A percentile compares a stretch with the other conserved stretches of the same genome.
Evolutionary conservation across 2,888 invertebrate species (phyloP).

Genomic region (Lithosia quadra): DNA sequence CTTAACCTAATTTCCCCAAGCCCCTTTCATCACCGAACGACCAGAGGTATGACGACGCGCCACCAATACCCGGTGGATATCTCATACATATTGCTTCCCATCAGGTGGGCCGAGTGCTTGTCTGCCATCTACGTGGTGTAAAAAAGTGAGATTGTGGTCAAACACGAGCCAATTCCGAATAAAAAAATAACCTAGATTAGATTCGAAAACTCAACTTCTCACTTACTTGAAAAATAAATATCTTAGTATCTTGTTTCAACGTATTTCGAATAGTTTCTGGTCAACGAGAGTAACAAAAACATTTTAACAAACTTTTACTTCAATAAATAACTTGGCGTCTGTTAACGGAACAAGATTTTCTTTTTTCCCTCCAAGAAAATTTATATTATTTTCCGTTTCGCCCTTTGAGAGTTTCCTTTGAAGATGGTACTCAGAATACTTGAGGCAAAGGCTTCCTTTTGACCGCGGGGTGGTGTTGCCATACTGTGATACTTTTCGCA

Average conservation of each 20-base stretch:
- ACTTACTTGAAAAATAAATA: neutral
- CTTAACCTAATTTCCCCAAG: too few relatives aligned
- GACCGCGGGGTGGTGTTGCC: slow-evolving; percentile 52
- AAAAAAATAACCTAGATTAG: too few relatives aligned
- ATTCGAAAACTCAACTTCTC: neutral
- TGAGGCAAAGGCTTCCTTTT: slow-evolving; percentile 58
- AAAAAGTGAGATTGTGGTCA: too few relatives aligned
- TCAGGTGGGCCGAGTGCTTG: too few relatives aligned
- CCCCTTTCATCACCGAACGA: too few relatives aligned
- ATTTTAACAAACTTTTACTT: slow-evolving; percentile 32
- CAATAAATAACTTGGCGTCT: slow-evolving; percentile 43
- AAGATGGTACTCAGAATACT: slow-evolving; percentile 45
- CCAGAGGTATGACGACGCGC: too few relatives aligned
- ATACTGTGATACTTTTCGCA: neutral
- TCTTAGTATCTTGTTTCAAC: slow-evolving; percentile 4
- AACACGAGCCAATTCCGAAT: too few relatives aligned
- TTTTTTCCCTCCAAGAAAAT: slow-evolving; percentile 46
- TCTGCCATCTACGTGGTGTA: too few relatives aligned
- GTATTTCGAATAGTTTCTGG: slow-evolving; percentile 18
- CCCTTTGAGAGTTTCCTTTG: slow-evolving; percentile 59
- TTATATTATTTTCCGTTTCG: slow-evolving; percentile 57
- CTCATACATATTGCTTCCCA: too few relatives aligned
- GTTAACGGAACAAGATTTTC: slow-evolving; percentile 24
- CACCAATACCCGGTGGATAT: too few relatives aligned
- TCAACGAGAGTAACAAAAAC: slow-evolving; percentile 21